A percentile compares a stretch with the other conserved stretches of the same genome.
These are phyloP conservation scores for Mizuhopecten yessoensis DNA, from an alignment of 1,140 invertebrate genomes.

Conservation along the genomic window DNA sequence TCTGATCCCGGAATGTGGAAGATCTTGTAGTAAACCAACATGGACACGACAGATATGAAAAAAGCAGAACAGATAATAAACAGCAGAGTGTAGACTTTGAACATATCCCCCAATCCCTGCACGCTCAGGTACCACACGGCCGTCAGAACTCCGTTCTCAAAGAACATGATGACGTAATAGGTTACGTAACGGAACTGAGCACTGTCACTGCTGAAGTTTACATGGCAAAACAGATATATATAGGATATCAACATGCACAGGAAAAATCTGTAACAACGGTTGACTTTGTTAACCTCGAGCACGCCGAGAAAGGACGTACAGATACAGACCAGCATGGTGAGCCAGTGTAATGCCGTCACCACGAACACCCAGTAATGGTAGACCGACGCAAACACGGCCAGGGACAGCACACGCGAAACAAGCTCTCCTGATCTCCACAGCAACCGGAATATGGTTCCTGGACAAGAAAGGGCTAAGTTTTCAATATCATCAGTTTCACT, in stretches of 20 bases:
- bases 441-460: slow-evolving; percentile 94
- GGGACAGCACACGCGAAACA: slow-evolving; percentile 90
- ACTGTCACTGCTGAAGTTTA: slow-evolving; percentile 93
- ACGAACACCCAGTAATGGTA: slow-evolving; percentile 93
- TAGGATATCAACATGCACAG: slow-evolving; percentile 91
- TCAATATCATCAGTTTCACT: slow-evolving; percentile 90
- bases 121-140: slow-evolving; percentile 80
- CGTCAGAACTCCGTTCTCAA: slow-evolving; percentile 90
- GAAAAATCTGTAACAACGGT: slow-evolving; percentile 85
- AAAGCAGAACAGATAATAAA: slow-evolving; percentile 88
- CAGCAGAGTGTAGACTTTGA: slow-evolving; percentile 81
- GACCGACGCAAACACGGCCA: slow-evolving; percentile 93
- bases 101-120: slow-evolving; percentile 41
- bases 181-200: slow-evolving; percentile 92
- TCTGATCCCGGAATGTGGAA: slow-evolving; percentile 87
- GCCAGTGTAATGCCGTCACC: slow-evolving; percentile 91
- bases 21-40: slow-evolving; percentile 92
- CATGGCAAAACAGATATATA: slow-evolving; percentile 95
- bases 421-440: slow-evolving; percentile 91
- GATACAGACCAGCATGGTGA: slow-evolving; percentile 93
- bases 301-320: slow-evolving; percentile 93
- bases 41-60: slow-evolving; percentile 91
- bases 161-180: slow-evolving; percentile 95
- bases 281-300: slow-evolving; percentile 88
- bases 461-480: slow-evolving; percentile 92